Evolutionary conservation across 1,140 invertebrate species (phyloP), one percentile per base, ranked within the genome.

Genomic region (Plectus sambesii): DNA sequence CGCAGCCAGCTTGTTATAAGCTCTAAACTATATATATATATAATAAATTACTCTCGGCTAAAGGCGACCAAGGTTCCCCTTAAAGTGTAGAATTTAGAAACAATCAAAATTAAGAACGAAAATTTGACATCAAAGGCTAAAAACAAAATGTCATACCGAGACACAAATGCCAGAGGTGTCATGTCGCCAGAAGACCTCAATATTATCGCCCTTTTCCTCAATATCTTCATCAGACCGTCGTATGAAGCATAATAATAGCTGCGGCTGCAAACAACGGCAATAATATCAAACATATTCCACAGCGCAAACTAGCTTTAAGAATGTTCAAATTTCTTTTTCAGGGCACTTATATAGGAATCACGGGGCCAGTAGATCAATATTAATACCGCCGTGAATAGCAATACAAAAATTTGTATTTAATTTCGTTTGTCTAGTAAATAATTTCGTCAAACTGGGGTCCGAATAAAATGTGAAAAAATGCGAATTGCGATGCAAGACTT

Each of bases 121-220:
- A 42, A 39, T 33, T 25, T 51, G 12, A 17, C 6, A 4, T n/a
- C 49, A 9, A 26, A 22, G 55, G n/a, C 23, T 22, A 3, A 12
- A 42, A 20, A 5, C 23, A 5, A 12, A 15, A 56, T n/a, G 9
- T 41, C 48, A 33, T 29, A 59, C 57, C 4, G 50, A 35, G 20
- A 59, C 51, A 12, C 48, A 56, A 9, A 59, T 56, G 24, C 40
- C 46, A 15, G 27, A 35, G 3, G 58, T 50, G 33, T 59, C 57
- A 15, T 29, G 42, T 36, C 47, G 39, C 57, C 57, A 59, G 25
- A 55, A 60, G 15, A 43, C 30, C 5, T 41, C 37, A 19, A 44
- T 41, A 33, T 51, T 29, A 6, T 41, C 30, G 23, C 57, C 57
- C 37, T 53, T 49, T 35, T 59, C 58, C 12, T 15, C 8, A 17